These are phyloP conservation scores for Euplagia quadripunctaria DNA, from an alignment of 2,888 invertebrate species.

Conservation along the genomic window DNA sequence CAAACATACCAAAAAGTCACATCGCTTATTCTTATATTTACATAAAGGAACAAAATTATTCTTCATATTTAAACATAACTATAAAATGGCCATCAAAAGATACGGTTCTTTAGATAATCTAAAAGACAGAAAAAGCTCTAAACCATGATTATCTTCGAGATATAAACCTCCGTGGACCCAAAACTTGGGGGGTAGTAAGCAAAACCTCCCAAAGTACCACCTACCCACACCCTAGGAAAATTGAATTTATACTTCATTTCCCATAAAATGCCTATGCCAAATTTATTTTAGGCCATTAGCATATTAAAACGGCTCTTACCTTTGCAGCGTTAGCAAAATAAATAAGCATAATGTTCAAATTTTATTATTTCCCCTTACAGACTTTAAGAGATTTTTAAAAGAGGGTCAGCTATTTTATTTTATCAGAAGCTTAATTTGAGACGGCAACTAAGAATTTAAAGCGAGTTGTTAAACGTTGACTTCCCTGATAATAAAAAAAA, in stretches of 20 bases:
- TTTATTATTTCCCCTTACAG: neutral
- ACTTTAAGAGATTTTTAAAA: neutral
- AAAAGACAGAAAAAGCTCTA: constrained; percentile 53
- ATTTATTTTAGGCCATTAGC: constrained; percentile 84
- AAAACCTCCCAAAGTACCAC: constrained; percentile 36
- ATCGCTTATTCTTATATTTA: constrained; percentile 42
- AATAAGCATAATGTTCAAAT: constrained; percentile 2
- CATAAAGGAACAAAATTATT: constrained; percentile 43
- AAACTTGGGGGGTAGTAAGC: constrained; percentile 25
- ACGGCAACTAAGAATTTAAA: neutral
- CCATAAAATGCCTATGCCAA: constrained; percentile 81
- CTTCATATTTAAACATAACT: constrained; percentile 45
- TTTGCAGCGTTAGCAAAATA: constrained; percentile 66
- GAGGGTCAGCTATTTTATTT: neutral
- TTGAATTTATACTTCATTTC: constrained; percentile 82
- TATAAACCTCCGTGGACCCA: constrained; percentile 48
- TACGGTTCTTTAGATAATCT: constrained; percentile 42
- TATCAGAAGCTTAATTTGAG: neutral
- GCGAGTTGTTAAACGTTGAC: neutral
- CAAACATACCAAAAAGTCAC: constrained; percentile 38
- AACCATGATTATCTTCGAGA: constrained; percentile 64
- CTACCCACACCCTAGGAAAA: constrained; percentile 57
- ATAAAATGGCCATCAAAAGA: constrained; percentile 48
- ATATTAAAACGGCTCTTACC: constrained; percentile 80
- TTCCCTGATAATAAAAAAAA: neutral